Percentiles rank a stretch among this genome's conserved stretches.
Evolutionary conservation across 2,113 vertebrate genomes (phyloP).

Genomic region (Eleginops maclovinus): DNA sequence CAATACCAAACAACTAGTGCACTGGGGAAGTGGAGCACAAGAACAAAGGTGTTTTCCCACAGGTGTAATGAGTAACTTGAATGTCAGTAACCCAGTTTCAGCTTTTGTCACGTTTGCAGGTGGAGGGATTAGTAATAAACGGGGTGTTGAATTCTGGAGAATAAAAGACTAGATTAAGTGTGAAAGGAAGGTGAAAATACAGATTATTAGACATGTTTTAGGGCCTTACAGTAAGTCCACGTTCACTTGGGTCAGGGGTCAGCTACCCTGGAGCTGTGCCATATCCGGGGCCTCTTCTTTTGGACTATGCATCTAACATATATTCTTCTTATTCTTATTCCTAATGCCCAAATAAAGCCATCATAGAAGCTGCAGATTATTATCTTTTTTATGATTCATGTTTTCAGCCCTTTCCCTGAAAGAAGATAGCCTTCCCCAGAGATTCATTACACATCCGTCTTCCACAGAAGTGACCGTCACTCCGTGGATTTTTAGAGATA

Average conservation of each 20-base stretch:
- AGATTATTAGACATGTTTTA: background rate
- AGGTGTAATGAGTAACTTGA: constrained; percentile 75
- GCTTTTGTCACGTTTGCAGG: constrained; percentile 58
- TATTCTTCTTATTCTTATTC: too few relatives aligned
- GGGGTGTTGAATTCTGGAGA: background rate
- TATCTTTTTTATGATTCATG: background rate
- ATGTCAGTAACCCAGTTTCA: constrained; percentile 56
- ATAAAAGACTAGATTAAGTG: background rate
- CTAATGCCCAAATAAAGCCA: too few relatives aligned
- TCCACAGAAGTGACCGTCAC: background rate
- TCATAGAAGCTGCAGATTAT: background rate
- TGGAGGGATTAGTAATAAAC: constrained; percentile 38
- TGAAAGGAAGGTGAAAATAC: background rate
- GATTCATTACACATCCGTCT: background rate
- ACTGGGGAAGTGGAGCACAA: constrained; percentile 22
- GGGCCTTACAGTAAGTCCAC: background rate
- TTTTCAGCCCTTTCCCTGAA: background rate
- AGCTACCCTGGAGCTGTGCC: background rate
- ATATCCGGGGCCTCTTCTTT: constrained; percentile 8
- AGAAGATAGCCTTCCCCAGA: background rate
- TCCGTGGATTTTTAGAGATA: background rate
- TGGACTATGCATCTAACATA: too few relatives aligned
- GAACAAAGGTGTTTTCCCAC: constrained; percentile 49
- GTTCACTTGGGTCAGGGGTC: constrained; percentile 42
- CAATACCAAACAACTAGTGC: background rate